These are phyloP conservation scores for Oophaga sylvatica DNA, from an alignment of 2,797 vertebrate species.

Conservation along the genomic window DNA sequence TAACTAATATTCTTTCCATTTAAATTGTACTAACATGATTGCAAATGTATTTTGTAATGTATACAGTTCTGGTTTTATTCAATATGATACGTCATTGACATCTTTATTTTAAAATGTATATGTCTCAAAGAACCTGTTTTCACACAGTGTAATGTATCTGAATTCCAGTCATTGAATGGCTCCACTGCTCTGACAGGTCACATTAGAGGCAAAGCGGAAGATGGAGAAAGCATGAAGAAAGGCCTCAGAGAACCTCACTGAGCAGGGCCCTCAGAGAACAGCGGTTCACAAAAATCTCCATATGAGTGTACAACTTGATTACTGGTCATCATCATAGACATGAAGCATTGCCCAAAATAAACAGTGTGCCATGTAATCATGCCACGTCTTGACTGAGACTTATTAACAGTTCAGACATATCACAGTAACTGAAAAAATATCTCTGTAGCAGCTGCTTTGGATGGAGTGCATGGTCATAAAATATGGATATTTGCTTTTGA, in stretches of 20 bases:
- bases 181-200: slow-evolving; percentile 45
- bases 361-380: slow-evolving; percentile 19
- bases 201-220: slow-evolving; percentile 36
- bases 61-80: slow-evolving; percentile 10
- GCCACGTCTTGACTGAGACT: background rate
- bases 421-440: slow-evolving; percentile 2
- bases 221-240: slow-evolving; percentile 34
- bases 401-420: slow-evolving; percentile 5
- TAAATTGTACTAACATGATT: slow-evolving; percentile 19
- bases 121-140: background rate
- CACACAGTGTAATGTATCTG: slow-evolving; percentile 29
- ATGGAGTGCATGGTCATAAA: background rate
- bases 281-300: slow-evolving; percentile 21
- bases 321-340: slow-evolving; percentile 23
- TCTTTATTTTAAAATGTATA: background rate
- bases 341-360: slow-evolving; percentile 40
- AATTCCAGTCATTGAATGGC: slow-evolving; percentile 12
- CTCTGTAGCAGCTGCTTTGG: background rate
- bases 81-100: background rate
- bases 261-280: slow-evolving; percentile 12
- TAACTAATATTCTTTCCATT: slow-evolving; percentile 25
- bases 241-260: slow-evolving; percentile 15
- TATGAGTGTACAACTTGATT: slow-evolving; percentile 28
- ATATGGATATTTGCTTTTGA: background rate
- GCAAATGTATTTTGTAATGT: slow-evolving; percentile 45